Evolutionary conservation across 2,113 vertebrate genomes (phyloP), one percentile per base, ranked within the genome.

Genomic region (Oryzias javanicus): DNA sequence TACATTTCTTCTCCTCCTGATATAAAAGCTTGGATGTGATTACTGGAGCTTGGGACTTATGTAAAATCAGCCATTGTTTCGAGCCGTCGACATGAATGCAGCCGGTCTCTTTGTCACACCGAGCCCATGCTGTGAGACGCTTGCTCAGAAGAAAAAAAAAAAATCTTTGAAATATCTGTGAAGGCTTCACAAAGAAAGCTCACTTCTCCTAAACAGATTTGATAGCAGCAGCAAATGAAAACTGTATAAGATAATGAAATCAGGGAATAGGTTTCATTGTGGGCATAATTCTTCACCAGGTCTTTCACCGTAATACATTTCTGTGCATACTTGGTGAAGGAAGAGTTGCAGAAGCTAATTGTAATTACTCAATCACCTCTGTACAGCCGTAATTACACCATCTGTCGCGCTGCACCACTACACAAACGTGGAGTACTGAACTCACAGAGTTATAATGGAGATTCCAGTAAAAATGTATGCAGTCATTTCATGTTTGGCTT

Each of bases 211-310:
- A 19, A 40, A 65, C 55, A 40, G 19, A 45, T 25, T 55, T 14
- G 24, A 44, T 60, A 63, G 49, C 25, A 47, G 27, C 16, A 5
- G 55, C 55, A 67, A 82, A 83, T 74, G 71, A 77, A 74, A 77
- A 74, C 49, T 24, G 46, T 17, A 47, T 51, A 56, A 72, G 55
- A 63, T 41, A 50, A 79, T 62, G 42, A 65, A 65, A 24, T 62
- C 12, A 42, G 55, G 76, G 66, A 79, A 41, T 41, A 24, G 47
- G 42, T 60, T 76, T 76, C 47, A 63, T n/a, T 8, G 44, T 61
- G 44, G 46, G 2, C 0, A 45, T 67, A 17, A 55, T 49, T 71
- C 14, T 65, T 51, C 29, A 0, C 4, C 44, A 70, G 59, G 57
- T 64, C 25, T 14, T 57, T 3, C 45, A 47, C 54, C 24, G 8